Percentiles rank a stretch among this genome's conserved stretches.
phyloP scores from a whole-genome alignment of 1,140 invertebrate species.

The Stenopsyche tienmushanensis region DNA sequence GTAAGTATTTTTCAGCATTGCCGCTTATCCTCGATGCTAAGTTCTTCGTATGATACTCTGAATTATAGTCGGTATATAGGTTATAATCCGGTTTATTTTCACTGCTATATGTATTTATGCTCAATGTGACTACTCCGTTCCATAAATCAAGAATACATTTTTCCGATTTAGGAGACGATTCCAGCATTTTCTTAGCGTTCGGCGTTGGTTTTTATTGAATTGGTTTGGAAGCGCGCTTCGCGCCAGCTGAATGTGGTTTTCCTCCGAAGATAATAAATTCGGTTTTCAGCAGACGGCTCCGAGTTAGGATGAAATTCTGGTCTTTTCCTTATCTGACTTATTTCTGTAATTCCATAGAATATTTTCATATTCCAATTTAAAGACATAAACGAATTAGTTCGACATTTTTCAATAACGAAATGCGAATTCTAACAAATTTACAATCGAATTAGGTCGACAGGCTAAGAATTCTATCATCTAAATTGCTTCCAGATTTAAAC shows the following conservation, averaged over 20 bases:
- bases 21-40: too few relatives aligned
- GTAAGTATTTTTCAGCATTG: too few relatives aligned
- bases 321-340: neutral
- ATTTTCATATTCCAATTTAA: neutral
- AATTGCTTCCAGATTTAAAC: too few relatives aligned
- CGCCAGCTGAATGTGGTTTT: slow-evolving; percentile 14
- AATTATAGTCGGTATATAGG: too few relatives aligned
- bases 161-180: neutral
- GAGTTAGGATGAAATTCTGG: neutral
- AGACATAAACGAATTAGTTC: neutral
- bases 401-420: neutral
- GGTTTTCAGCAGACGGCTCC: slow-evolving; percentile 19
- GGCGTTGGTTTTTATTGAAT: slow-evolving; percentile 28
- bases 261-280: slow-evolving; percentile 27
- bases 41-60: too few relatives aligned
- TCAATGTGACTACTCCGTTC: slow-evolving; percentile 4
- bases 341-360: neutral
- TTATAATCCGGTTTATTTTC: too few relatives aligned
- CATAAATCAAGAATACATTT: slow-evolving; percentile 14
- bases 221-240: slow-evolving; percentile 24
- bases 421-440: too few relatives aligned
- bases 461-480: too few relatives aligned
- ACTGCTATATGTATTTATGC: slow-evolving; percentile 31
- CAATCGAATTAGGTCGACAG: too few relatives aligned
- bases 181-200: slow-evolving; percentile 18